These are phyloP conservation scores for Tetrao urogallus DNA, from an alignment of 2,113 vertebrate genomes.

Conservation along the genomic window DNA sequence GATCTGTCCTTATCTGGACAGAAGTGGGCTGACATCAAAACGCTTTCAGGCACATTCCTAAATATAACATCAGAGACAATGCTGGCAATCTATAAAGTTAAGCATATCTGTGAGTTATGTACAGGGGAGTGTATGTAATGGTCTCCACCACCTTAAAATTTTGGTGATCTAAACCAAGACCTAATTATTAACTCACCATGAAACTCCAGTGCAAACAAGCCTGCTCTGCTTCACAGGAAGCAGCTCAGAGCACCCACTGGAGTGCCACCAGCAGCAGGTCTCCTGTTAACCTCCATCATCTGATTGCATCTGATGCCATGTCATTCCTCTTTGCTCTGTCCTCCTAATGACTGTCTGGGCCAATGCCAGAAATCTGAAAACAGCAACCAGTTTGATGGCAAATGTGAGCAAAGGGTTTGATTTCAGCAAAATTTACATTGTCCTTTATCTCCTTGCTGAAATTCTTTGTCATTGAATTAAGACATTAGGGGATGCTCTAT, in stretches of 20 bases:
- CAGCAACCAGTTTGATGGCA: background rate
- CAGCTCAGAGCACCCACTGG: background rate
- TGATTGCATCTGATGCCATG: background rate
- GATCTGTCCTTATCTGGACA: background rate
- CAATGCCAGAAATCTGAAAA: background rate
- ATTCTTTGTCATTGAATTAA: background rate
- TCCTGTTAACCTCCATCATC: background rate
- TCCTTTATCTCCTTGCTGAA: background rate
- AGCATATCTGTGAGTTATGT: background rate
- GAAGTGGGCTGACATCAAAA: conserved; percentile 7
- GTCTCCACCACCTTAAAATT: background rate
- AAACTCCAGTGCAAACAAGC: background rate
- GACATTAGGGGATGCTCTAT: background rate
- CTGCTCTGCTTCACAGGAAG: background rate
- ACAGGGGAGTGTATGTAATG: background rate
- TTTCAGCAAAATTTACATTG: rapidly evolving
- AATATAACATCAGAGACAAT: background rate
- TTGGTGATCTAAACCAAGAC: background rate
- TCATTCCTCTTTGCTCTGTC: background rate
- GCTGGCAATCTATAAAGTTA: background rate
- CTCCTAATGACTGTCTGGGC: background rate
- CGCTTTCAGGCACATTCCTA: background rate
- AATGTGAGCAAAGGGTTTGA: background rate
- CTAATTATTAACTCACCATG: background rate
- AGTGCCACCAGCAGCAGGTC: background rate